Evolutionary conservation across 2,888 invertebrate species (phyloP).

Genomic region (Ophion obscuratus): DNA sequence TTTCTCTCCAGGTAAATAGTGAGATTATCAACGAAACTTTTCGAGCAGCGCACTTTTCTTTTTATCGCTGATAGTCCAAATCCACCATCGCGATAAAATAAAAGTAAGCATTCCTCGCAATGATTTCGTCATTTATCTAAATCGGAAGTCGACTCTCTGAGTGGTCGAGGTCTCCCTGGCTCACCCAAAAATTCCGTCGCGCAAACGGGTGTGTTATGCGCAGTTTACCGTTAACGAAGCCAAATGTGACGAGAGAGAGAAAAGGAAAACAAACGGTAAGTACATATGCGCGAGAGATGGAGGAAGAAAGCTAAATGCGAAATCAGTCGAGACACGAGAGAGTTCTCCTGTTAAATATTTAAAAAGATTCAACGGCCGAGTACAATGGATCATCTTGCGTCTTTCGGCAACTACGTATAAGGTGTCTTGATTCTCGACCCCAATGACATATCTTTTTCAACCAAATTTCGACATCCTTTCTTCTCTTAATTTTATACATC

Average conservation of each 20-base stretch:
- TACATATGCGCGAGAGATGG: conserved; percentile 2
- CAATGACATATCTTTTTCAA: conserved; percentile 56
- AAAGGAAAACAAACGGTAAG: conserved; percentile 3
- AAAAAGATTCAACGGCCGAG: conserved; percentile 76
- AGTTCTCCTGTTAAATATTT: conserved; percentile 81
- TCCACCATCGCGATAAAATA: neutral
- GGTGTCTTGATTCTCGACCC: conserved; percentile 50
- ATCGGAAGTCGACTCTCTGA: conserved; percentile 57
- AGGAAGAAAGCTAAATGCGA: conserved; percentile 27
- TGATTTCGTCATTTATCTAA: conserved; percentile 26
- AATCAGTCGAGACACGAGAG: conserved; percentile 66
- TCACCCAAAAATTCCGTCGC: conserved; percentile 57
- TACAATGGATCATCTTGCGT: conserved; percentile 76
- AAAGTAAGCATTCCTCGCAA: neutral
- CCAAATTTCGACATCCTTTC: conserved; percentile 57
- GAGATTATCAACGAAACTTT: conserved; percentile 65
- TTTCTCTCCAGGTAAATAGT: conserved; percentile 70
- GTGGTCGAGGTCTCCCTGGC: conserved; percentile 1
- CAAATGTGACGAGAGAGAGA: conserved; percentile 45
- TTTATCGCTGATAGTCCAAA: conserved; percentile 3
- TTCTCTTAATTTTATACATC: conserved; percentile 10
- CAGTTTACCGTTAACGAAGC: conserved; percentile 56
- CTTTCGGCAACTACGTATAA: conserved; percentile 42
- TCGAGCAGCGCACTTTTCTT: conserved; percentile 72
- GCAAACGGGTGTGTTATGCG: conserved; percentile 54